A percentile compares a stretch with the other conserved stretches of the same genome.
These are phyloP conservation scores for Cantharis rufa DNA, from an alignment of 2,888 invertebrate species.

Conservation along the genomic window DNA sequence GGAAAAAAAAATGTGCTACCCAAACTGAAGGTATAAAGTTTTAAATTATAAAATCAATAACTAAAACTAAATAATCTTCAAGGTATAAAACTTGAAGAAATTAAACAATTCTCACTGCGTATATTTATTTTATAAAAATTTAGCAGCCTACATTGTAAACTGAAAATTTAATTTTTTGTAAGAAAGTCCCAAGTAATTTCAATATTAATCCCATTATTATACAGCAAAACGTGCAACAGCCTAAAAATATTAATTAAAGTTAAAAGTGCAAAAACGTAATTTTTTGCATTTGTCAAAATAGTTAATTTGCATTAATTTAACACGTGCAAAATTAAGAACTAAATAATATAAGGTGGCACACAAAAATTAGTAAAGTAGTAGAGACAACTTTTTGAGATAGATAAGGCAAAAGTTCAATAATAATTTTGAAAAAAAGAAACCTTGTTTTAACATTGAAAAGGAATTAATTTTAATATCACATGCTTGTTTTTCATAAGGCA, in stretches of 20 bases:
- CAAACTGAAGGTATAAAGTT: neutral
- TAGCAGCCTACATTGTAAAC: neutral
- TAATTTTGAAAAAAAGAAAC: neutral
- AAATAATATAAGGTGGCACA: neutral
- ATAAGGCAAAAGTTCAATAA: neutral
- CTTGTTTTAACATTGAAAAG: neutral
- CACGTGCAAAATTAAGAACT: neutral
- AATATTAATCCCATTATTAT: neutral
- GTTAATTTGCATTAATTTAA: neutral
- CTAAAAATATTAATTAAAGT: neutral
- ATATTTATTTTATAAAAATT: neutral
- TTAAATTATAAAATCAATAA: neutral
- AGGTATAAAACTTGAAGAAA: neutral
- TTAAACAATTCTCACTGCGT: neutral
- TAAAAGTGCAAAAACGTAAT: neutral
- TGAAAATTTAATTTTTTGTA: neutral
- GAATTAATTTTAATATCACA: slow-evolving; percentile 5
- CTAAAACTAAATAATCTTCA: neutral
- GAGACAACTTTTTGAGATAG: neutral
- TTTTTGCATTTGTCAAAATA: neutral
- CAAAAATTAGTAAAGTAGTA: neutral
- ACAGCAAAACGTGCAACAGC: neutral
- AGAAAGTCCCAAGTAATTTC: neutral
- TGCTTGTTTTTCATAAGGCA: neutral
- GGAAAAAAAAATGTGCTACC: neutral